Base-by-base conservation (phyloP, 92 coral and sea anemone species). In the Phenganax subtilis region DNA sequence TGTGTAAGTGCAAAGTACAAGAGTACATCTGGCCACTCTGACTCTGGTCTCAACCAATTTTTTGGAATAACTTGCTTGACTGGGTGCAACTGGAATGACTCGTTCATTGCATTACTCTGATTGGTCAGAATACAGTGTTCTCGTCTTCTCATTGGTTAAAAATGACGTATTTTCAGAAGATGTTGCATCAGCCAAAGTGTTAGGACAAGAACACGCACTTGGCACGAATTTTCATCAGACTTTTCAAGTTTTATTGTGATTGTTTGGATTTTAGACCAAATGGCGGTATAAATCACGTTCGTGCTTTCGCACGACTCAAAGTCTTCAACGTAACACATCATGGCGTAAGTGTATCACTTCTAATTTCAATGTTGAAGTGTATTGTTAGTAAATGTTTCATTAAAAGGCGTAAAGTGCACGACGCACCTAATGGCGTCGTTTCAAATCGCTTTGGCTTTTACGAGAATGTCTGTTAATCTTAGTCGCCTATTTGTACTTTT, bases 121-220 rank as follows among this genome's bases (percentile, higher is more conserved):
- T 79, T 79, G 83, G 83, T 25, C 54, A 60, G 55, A 15, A 17
- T 3, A 1, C 16, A 10, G 0, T 12, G 54, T 79, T 53, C 47
- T 58, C 62, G 60, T 12, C 51, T 52, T 65, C 59, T 79, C 73
- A 79, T 79, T 79, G 83, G 83, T 64, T 64, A 54, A 16, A 12
- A 55, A 53, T 77, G 83, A 63, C 83, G 73, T 79, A 44, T 30
- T 62, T 27, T 17, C 10, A 31, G 53, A 15, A 7, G 30, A 6
- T 79, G 74, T 92, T 94, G 97, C 98, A 90, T 94, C 98, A 94
- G 98, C 97, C 92, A 84, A 82, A 82, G 37, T 76, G 85, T 88
- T 77, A 90, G 89, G 94, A 87, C 91, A 81, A 68, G 84, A 88
- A 82, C 83, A 79, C 74, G 83, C 83, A 47, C 0, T 52, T 31